phyloP scores from a whole-genome alignment of 2,797 vertebrate species.

The Chelonia mydas region DNA sequence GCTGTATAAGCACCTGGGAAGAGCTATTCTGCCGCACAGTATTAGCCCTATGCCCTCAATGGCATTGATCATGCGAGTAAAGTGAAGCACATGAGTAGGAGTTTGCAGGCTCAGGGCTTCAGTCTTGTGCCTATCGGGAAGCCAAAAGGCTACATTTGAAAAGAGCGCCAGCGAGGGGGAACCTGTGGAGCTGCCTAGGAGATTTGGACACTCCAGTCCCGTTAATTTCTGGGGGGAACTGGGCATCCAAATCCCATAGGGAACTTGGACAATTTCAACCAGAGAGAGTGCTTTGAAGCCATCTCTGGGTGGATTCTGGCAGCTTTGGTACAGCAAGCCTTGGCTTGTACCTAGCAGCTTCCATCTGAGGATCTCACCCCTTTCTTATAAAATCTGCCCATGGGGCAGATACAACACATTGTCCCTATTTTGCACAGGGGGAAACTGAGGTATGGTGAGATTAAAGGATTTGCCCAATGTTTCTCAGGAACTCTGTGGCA shows the following conservation, averaged over 20 bases:
- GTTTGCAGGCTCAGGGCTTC: neutral
- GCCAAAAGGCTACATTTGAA: neutral
- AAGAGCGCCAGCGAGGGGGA: neutral
- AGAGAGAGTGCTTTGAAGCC: neutral
- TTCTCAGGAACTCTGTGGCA: neutral
- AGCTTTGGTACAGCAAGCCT: neutral
- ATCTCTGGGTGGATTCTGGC: neutral
- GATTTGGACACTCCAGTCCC: neutral
- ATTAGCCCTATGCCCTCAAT: neutral
- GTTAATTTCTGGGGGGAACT: neutral
- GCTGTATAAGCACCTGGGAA: neutral
- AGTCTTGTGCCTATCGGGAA: neutral
- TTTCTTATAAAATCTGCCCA: neutral
- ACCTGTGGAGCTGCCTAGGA: neutral
- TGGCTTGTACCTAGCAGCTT: neutral
- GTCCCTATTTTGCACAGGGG: neutral
- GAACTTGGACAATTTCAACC: neutral
- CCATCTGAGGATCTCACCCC: neutral
- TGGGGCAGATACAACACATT: neutral
- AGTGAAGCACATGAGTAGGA: neutral
- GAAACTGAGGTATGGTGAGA: neutral
- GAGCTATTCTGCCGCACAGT: neutral
- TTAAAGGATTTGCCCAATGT: accelerated
- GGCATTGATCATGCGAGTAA: neutral
- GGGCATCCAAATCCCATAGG: neutral